Conservation (phyloP, 2,113 vertebrate species). For the Raja brachyura region DNA sequence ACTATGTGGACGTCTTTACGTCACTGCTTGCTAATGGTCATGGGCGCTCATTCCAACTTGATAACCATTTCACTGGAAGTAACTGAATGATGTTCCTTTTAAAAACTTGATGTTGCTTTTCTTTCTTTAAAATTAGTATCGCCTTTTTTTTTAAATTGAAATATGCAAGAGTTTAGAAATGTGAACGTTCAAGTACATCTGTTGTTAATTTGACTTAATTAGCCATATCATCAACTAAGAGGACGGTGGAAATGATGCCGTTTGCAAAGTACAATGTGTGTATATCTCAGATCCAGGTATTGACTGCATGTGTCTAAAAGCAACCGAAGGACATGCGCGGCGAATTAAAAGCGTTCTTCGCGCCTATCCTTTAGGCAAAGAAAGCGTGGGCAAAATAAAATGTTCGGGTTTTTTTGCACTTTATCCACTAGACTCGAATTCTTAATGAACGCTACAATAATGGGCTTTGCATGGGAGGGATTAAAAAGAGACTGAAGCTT, state of each 20-base stretch:
- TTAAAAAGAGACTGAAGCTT: neutral
- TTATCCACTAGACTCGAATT: neutral
- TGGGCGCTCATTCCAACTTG: neutral
- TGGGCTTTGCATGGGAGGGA: neutral
- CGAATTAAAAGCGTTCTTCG: neutral
- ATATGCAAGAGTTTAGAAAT: neutral
- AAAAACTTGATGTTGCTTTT: neutral
- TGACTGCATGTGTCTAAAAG: neutral
- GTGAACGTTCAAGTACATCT: neutral
- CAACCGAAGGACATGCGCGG: neutral
- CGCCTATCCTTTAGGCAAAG: neutral
- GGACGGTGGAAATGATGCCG: neutral
- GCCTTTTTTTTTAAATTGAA: neutral
- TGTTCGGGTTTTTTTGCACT: neutral
- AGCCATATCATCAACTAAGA: neutral
- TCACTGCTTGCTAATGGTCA: neutral
- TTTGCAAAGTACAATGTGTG: neutral
- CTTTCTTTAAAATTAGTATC: neutral
- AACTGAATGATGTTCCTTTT: too few species aligned
- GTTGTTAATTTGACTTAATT: neutral
- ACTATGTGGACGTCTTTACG: neutral
- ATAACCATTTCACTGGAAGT: neutral
- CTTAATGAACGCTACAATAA: neutral
- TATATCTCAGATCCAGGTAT: too few species aligned
- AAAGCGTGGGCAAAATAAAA: neutral